These are phyloP conservation scores for Acronicta leporina DNA, from an alignment of 2,888 invertebrate species.

Conservation along the genomic window DNA sequence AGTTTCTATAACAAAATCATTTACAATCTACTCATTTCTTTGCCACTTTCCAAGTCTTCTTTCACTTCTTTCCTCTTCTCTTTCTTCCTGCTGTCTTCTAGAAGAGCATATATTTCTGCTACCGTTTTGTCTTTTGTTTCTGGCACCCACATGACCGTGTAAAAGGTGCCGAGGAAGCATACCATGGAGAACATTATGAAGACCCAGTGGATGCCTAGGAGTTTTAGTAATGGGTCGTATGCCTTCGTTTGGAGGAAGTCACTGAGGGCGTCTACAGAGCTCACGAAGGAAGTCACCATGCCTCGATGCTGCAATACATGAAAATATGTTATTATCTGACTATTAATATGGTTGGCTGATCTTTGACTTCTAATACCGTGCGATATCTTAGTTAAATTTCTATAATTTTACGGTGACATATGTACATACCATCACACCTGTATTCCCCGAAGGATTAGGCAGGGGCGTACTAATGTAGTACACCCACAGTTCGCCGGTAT, in stretches of 20 bases:
- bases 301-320: slow-evolving; percentile 83
- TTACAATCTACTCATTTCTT: slow-evolving; percentile 80
- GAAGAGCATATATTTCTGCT: slow-evolving; percentile 80
- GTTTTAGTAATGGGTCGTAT: slow-evolving; percentile 81
- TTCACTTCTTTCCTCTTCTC: slow-evolving; percentile 78
- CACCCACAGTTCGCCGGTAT: no score
- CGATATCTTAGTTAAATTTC: no score
- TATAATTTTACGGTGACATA: no score
- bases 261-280: slow-evolving; percentile 80
- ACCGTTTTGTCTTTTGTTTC: slow-evolving; percentile 82
- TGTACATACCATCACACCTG: no score
- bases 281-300: slow-evolving; percentile 83
- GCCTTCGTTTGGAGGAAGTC: slow-evolving; percentile 85
- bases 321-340: no score
- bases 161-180: slow-evolving; percentile 81
- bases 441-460: no score
- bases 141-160: slow-evolving; percentile 83
- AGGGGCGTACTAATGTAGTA: no score
- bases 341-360: no score
- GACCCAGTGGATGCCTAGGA: slow-evolving; percentile 85
- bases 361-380: no score
- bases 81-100: slow-evolving; percentile 77
- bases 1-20: slow-evolving; percentile 23
- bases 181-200: slow-evolving; percentile 83
- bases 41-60: slow-evolving; percentile 69